These are phyloP conservation scores for Morelia viridis DNA, from an alignment of 2,797 vertebrate genomes.

Conservation along the genomic window DNA sequence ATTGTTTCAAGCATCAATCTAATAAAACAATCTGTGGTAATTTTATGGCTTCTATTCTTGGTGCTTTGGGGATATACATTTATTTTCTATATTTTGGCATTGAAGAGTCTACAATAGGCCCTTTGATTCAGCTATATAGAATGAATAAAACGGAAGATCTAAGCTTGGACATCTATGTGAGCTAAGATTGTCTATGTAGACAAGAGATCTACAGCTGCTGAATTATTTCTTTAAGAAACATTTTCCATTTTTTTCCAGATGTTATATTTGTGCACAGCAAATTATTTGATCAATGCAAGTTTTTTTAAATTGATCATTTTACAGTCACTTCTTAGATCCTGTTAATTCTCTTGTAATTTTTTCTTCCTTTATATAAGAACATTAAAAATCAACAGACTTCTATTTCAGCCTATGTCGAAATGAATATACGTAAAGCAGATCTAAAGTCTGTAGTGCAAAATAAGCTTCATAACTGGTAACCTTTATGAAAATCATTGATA, in stretches of 20 bases:
- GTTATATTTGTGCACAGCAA: too few relatives aligned
- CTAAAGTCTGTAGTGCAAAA: neutral
- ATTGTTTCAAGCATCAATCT: neutral
- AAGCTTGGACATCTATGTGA: neutral
- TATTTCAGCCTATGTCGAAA: neutral
- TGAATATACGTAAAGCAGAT: neutral
- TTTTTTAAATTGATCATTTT: neutral
- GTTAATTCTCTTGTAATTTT: neutral
- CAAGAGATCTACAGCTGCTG: neutral
- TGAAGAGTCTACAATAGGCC: neutral
- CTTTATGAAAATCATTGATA: neutral
- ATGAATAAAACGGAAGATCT: neutral
- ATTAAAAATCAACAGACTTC: neutral
- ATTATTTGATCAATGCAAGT: neutral
- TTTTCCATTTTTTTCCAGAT: neutral
- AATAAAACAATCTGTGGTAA: neutral
- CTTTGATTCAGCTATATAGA: constrained; percentile 12
- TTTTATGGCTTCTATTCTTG: neutral
- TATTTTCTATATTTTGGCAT: neutral
- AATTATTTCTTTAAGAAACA: rapidly evolving
- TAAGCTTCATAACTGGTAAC: neutral
- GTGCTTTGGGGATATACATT: constrained; percentile 15
- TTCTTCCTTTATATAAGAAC: neutral
- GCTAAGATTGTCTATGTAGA: neutral
- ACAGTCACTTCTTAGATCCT: neutral